Percentiles rank a stretch among this genome's conserved stretches.
These are phyloP conservation scores for Madoqua kirkii DNA, from an alignment of 2,113 vertebrate species.

Conservation along the genomic window DNA sequence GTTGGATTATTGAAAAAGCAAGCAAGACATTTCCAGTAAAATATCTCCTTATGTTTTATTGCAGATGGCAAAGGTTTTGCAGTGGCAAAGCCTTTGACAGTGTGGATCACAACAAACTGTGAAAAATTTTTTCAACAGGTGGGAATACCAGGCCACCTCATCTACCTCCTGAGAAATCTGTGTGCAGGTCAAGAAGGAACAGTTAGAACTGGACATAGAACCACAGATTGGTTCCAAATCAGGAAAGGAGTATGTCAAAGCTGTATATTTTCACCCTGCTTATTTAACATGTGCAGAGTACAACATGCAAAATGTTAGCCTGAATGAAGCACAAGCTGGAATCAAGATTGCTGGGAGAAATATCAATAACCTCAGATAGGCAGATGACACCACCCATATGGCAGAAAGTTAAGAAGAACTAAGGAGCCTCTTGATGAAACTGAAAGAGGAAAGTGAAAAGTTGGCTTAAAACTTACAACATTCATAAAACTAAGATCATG, in stretches of 20 bases:
- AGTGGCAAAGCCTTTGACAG: neutral
- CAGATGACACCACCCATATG: neutral
- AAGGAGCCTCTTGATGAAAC: neutral
- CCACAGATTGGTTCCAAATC: neutral
- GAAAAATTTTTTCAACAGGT: neutral
- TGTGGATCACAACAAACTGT: neutral
- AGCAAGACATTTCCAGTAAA: neutral
- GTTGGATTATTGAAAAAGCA: rapidly evolving
- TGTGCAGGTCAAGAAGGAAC: neutral
- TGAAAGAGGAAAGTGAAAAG: neutral
- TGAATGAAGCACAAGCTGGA: neutral
- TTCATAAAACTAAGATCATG: neutral
- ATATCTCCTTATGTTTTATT: neutral
- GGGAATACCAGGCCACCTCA: neutral
- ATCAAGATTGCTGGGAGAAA: neutral
- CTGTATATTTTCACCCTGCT: neutral
- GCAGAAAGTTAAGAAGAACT: neutral
- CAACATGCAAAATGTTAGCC: neutral
- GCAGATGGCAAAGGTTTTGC: neutral
- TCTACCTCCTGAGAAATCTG: neutral
- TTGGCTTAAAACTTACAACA: neutral
- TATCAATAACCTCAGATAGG: neutral
- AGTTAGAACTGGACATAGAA: neutral
- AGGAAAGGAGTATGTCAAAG: neutral
- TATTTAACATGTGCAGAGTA: neutral